These are phyloP conservation scores for Sebastes matsubarae DNA, from an alignment of 2,797 vertebrate genomes.

Conservation along the genomic window DNA sequence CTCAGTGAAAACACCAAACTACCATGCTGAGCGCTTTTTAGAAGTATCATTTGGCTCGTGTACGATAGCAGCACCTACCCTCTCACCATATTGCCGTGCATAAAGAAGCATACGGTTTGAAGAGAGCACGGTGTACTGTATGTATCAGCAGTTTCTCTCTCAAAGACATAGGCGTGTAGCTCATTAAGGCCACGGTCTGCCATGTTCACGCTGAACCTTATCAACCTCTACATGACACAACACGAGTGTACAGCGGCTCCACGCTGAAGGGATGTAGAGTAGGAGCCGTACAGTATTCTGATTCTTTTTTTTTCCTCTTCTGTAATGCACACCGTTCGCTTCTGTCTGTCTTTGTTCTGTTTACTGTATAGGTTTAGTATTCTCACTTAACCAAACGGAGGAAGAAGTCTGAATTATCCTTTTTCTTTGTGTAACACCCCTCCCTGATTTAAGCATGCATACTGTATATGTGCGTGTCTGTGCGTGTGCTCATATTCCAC, in stretches of 20 bases:
- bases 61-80: conserved; percentile 14
- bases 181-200: conserved; percentile 64
- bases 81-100: conserved; percentile 40
- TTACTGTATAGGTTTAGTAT: conserved; percentile 13
- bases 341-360: conserved; percentile 27
- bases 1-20: not conserved
- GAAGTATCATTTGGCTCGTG: not conserved
- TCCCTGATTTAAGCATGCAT: conserved; percentile 3
- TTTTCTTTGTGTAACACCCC: conserved; percentile 28
- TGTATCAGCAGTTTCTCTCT: conserved; percentile 61
- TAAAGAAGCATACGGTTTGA: conserved; percentile 33
- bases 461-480: not conserved
- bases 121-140: conserved; percentile 38
- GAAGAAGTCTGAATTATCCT: conserved; percentile 20
- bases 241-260: conserved; percentile 52
- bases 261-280: conserved; percentile 27
- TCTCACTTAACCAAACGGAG: conserved; percentile 4
- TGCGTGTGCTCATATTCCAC: conserved; percentile 7
- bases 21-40: not conserved
- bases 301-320: not conserved
- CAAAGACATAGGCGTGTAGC: conserved; percentile 45
- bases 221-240: conserved; percentile 68
- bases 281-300: not conserved
- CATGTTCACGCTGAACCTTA: conserved; percentile 71
- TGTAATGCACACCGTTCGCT: not conserved